Evolutionary conservation across 2,797 vertebrate species (phyloP).

Genomic region (Loriculus beryllinus): DNA sequence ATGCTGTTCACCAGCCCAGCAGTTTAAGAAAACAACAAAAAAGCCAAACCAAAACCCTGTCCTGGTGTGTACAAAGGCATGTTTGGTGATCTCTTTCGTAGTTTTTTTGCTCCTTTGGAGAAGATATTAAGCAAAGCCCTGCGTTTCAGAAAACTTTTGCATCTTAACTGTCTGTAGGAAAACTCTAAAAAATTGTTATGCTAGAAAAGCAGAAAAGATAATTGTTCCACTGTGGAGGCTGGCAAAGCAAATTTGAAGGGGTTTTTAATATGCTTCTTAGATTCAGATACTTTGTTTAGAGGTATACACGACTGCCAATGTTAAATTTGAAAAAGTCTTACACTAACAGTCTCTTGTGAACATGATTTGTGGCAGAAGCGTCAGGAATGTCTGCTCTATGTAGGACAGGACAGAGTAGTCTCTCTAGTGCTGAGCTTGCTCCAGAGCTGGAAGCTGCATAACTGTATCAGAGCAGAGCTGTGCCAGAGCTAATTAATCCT

Average conservation of each 20-base stretch:
- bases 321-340: neutral
- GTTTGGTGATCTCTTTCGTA: neutral
- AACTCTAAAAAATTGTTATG: neutral
- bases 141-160: neutral
- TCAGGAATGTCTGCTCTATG: neutral
- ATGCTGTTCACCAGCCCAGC: neutral
- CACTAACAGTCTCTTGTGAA: neutral
- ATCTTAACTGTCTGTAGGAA: neutral
- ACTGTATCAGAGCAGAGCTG: neutral
- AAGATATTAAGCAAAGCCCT: neutral
- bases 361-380: neutral
- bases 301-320: neutral
- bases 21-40: neutral
- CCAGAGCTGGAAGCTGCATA: neutral
- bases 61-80: neutral
- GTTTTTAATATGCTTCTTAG: neutral
- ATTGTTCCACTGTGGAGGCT: neutral
- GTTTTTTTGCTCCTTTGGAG: neutral
- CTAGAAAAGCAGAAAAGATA: neutral
- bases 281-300: neutral
- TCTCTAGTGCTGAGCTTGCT: neutral
- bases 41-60: neutral
- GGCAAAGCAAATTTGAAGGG: neutral
- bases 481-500: constrained; percentile 51
- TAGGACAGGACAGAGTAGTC: neutral